Base-by-base conservation (phyloP, 2,113 vertebrate genomes). In the Empidonax traillii region DNA sequence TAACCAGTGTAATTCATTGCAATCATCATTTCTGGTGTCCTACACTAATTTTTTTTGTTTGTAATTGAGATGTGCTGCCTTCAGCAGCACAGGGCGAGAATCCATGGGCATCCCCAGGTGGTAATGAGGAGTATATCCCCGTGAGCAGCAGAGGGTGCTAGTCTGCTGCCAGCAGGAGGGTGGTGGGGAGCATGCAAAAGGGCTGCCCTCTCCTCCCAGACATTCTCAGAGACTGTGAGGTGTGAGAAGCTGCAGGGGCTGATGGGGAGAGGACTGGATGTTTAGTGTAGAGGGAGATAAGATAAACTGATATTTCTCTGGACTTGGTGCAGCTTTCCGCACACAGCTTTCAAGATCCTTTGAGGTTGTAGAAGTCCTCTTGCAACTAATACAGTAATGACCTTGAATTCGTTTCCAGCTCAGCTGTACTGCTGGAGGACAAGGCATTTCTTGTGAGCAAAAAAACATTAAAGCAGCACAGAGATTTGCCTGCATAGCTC, bases 381-480 rank as follows among this genome's bases (percentile, higher is more conserved):
- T 90, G 51, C 63, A 95, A 63, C 78, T 96, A 94, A 80, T 89
- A 93, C 87, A 96, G 87, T 83, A 95, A 91, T 95, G 91, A 96
- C 94, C 94, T 96, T 94, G 94, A 96, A 91, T 97, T 92, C 6
- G 8, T 84, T 94, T 94, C 69, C 84, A 97, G 94, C 96, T 94
- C 84, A 92, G 91, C 95, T 94, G 89, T 91, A 37, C 91, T 87
- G 91, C 89, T 85, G 49, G 84, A 95, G 86, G 73, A 95, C 96
- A 97, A 96, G 93, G 93, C 86, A 91, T 95, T 92, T 91, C 89
- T 97, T 97, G 95, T 96, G 84, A 89, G 95, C 63, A 93, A 77
- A 90, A 89, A 94, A 93, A 58, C 78, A 80, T 94, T 73, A 94
- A 96, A 95, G 89, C 82, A 94, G 78, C 82, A 35, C 31, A 85